These are phyloP conservation scores for Choristoneura fumiferana DNA, from an alignment of 1,140 invertebrate species.

Conservation along the genomic window DNA sequence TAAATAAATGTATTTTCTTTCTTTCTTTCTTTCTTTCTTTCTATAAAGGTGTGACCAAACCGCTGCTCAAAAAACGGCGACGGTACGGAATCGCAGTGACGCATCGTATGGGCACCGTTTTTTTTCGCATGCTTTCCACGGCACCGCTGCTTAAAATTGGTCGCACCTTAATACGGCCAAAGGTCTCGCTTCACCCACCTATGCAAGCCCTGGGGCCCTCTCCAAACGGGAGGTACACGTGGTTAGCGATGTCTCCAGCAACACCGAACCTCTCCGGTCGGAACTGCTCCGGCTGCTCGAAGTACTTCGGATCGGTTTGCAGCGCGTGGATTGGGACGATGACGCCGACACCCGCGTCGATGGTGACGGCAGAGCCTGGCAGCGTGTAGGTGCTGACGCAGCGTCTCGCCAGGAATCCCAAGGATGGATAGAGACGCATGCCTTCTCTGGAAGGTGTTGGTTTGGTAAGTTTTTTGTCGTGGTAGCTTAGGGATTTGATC, in stretches of 20 bases:
- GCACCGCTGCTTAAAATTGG: no score
- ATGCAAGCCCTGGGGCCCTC: conserved; percentile 15
- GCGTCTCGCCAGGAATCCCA: conserved; percentile 41
- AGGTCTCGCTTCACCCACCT: not conserved
- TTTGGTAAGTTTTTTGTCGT: not conserved
- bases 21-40: no score
- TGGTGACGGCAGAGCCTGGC: conserved; percentile 34
- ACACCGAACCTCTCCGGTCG: conserved; percentile 74
- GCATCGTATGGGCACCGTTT: no score
- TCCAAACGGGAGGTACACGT: conserved; percentile 26
- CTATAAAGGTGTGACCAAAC: no score
- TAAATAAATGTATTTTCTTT: no score
- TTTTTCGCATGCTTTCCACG: no score
- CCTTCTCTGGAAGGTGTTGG: conserved; percentile 50
- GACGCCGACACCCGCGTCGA: conserved; percentile 41
- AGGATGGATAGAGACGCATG: conserved; percentile 54
- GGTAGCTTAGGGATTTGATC: not conserved
- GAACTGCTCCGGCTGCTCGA: conserved; percentile 70
- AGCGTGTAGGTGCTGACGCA: conserved; percentile 62
- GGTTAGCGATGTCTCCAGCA: conserved; percentile 55
- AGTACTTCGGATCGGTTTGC: conserved; percentile 72
- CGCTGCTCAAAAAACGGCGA: no score
- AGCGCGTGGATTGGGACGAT: conserved; percentile 53
- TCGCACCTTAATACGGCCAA: no score
- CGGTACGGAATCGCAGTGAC: no score